Evolutionary conservation across 2,797 vertebrate genomes (phyloP).

Genomic region (Phrynocephalus vlangalii): DNA sequence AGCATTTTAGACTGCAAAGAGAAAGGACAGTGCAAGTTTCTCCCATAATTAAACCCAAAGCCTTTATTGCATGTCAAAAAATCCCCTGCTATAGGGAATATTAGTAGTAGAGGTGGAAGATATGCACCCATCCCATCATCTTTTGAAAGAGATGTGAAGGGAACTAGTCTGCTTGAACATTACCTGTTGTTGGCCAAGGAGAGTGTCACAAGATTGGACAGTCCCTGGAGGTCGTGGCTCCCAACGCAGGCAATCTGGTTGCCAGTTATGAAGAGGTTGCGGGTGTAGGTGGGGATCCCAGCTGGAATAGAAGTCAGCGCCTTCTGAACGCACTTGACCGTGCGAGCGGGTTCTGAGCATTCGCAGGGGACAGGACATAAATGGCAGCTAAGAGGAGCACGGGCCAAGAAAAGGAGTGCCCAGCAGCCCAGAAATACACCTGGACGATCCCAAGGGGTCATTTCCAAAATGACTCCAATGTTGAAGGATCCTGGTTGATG

Average conservation of each 20-base stretch:
- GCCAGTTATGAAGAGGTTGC: conserved; percentile 78
- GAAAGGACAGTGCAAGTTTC: too few species aligned
- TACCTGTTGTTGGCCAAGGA: conserved; percentile 84
- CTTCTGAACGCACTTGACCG: conserved; percentile 79
- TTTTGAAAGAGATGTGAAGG: neutral
- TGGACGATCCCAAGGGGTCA: conserved; percentile 9
- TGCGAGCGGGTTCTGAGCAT: conserved; percentile 76
- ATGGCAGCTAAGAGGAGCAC: conserved; percentile 58
- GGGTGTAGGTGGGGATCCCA: conserved; percentile 75
- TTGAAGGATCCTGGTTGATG: neutral
- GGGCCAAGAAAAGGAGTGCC: conserved; percentile 71
- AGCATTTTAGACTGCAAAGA: neutral
- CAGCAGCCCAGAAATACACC: conserved; percentile 13
- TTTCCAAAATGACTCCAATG: conserved; percentile 24
- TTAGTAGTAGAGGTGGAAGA: neutral
- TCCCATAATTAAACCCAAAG: neutral
- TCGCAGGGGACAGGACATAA: conserved; percentile 79
- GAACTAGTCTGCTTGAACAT: neutral
- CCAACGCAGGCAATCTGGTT: conserved; percentile 76
- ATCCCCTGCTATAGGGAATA: neutral
- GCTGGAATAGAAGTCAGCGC: conserved; percentile 74
- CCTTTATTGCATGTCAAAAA: neutral
- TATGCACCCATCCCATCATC: neutral
- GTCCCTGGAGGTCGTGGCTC: conserved; percentile 73
- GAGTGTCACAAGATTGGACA: conserved; percentile 80